Percentiles rank a stretch among this genome's conserved stretches.
These are phyloP conservation scores for Sialia sialis DNA, from an alignment of 2,113 vertebrate species.

Conservation along the genomic window DNA sequence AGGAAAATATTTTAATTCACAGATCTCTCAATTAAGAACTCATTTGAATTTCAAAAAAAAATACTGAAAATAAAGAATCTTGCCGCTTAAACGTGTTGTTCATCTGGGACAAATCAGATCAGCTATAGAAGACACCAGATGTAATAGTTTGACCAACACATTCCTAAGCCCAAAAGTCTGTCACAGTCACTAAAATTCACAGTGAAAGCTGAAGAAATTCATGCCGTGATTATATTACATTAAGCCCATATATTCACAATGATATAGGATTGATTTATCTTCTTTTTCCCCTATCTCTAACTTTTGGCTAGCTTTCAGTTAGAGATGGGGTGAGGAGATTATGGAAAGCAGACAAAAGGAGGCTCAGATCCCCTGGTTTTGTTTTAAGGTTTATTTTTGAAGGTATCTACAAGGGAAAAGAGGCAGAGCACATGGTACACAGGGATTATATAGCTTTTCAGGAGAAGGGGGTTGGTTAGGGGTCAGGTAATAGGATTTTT, in stretches of 20 bases:
- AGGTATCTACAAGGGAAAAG: no score
- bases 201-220: neutral
- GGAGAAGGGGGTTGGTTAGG: no score
- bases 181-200: neutral
- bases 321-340: no score
- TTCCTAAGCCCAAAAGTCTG: neutral
- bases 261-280: no score
- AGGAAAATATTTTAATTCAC: neutral
- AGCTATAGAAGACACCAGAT: neutral
- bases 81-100: neutral
- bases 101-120: neutral
- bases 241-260: neutral
- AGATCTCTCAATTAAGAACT: neutral
- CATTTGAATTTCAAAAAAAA: neutral
- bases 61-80: neutral
- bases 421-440: no score
- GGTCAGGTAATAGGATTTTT: no score
- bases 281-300: no score
- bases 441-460: no score
- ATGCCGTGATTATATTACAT: neutral
- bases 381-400: no score
- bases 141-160: neutral
- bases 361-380: no score
- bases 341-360: no score
- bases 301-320: no score